These are phyloP conservation scores for Isoperla grammatica DNA, from an alignment of 2,888 invertebrate genomes.

Conservation along the genomic window DNA sequence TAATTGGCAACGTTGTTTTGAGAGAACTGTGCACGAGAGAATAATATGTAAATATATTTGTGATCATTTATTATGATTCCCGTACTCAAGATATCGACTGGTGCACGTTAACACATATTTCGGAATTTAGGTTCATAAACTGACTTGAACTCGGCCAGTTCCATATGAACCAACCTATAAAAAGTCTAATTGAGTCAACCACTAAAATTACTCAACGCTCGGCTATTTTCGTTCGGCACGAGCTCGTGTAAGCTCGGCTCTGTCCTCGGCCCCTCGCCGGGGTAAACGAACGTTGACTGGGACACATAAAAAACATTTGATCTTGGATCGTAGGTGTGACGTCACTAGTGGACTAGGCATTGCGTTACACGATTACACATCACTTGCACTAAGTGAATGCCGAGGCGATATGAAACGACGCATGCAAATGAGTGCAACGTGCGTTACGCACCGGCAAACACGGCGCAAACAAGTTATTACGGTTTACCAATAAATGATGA, in stretches of 20 bases:
- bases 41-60: no score
- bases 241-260: slow-evolving; percentile 7
- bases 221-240: background rate
- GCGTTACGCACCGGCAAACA: no score
- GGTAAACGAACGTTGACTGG: slow-evolving; percentile 18
- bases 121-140: slow-evolving; percentile 17
- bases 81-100: no score
- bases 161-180: slow-evolving; percentile 3
- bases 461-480: no score
- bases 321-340: slow-evolving; percentile 11
- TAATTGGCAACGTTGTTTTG: no score
- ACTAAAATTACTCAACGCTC: slow-evolving; percentile 16
- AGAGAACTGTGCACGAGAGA: no score
- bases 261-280: slow-evolving; percentile 16
- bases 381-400: background rate
- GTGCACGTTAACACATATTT: background rate
- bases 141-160: slow-evolving; percentile 6
- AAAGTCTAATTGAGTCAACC: slow-evolving; percentile 8
- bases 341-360: background rate
- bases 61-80: no score
- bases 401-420: no score
- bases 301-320: slow-evolving; percentile 7
- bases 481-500: no score
- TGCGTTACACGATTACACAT: background rate
- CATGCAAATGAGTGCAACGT: no score